Percentiles rank a stretch among this genome's conserved stretches.
Evolutionary conservation across 1,140 invertebrate genomes (phyloP).

Genomic region (Lamellibrachia luymesi): DNA sequence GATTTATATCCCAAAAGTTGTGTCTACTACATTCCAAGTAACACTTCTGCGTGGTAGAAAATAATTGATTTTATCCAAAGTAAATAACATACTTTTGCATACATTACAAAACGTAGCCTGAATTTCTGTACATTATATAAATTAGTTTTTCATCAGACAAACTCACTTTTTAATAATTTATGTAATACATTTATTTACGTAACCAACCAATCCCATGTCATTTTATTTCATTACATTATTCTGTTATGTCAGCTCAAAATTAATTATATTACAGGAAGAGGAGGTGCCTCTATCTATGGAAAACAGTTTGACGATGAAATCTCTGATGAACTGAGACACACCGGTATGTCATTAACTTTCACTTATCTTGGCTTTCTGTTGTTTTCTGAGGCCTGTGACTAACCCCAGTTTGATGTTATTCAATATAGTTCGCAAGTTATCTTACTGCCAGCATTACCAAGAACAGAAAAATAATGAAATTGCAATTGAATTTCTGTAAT

Average conservation of each 20-base stretch:
- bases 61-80: no score
- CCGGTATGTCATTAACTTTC: constrained; percentile 62
- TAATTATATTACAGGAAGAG: constrained; percentile 65
- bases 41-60: no score
- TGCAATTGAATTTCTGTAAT: no score
- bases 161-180: not conserved
- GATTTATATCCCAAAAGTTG: no score
- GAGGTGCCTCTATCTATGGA: constrained; percentile 95
- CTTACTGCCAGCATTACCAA: no score
- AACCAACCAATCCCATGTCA: not conserved
- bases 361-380: not conserved
- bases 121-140: no score
- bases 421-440: not conserved
- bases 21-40: no score
- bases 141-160: no score
- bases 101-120: no score
- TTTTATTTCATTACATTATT: not conserved
- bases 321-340: constrained; percentile 89
- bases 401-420: not conserved
- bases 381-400: not conserved
- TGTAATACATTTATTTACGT: not conserved
- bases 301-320: constrained; percentile 93
- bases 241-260: not conserved
- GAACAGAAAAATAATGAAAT: no score
- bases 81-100: no score